A percentile compares a stretch with the other conserved stretches of the same genome.
Evolutionary conservation across 1,140 invertebrate species (phyloP).

Genomic region (Aphis gossypii): DNA sequence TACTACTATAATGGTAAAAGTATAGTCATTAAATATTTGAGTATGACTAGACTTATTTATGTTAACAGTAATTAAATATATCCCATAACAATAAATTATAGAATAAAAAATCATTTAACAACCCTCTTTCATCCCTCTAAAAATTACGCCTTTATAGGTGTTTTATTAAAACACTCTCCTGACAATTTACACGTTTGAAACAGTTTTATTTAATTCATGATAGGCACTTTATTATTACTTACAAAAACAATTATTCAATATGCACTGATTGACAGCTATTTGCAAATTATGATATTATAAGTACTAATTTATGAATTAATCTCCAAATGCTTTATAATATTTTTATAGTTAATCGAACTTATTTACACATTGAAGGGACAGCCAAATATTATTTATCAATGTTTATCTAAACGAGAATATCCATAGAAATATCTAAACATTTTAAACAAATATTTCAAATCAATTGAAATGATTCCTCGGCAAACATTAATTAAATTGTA

Average conservation of each 20-base stretch:
- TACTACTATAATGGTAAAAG: not conserved
- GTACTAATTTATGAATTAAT: not conserved
- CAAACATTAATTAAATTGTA: not conserved
- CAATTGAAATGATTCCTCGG: not conserved
- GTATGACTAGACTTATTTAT: not conserved
- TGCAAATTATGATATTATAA: not conserved
- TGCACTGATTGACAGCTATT: not conserved
- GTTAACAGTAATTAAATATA: not conserved
- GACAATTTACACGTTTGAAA: not conserved
- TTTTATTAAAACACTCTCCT: not conserved
- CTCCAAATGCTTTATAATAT: not conserved
- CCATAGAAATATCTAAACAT: not conserved
- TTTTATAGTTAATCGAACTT: not conserved
- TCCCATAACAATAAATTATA: not conserved
- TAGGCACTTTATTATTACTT: not conserved
- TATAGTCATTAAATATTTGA: not conserved
- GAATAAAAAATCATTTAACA: not conserved
- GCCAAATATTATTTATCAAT: not conserved
- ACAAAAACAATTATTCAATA: not conserved
- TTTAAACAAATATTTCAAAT: not conserved
- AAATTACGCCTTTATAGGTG: not conserved
- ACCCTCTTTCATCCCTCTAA: too few species aligned
- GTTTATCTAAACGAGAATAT: not conserved
- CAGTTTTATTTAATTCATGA: not conserved
- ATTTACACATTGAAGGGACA: not conserved